These are phyloP conservation scores for Archaeoteleia sp. DNA, from an alignment of 2,888 invertebrate genomes.

Conservation along the genomic window DNA sequence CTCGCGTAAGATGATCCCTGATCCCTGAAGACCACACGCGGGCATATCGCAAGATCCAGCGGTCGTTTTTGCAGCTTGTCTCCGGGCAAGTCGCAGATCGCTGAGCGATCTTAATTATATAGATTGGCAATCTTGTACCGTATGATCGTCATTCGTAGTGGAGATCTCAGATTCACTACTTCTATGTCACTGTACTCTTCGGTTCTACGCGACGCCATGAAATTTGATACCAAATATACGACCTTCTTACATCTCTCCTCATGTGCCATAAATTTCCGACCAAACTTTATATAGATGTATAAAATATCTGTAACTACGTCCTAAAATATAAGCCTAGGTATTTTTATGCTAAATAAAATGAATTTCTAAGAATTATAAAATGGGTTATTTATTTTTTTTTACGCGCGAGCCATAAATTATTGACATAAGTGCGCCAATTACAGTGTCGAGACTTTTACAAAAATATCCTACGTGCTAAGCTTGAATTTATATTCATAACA, in stretches of 20 bases:
- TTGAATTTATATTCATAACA: slow-evolving; percentile 41
- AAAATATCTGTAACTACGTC: neutral
- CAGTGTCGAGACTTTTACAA: neutral
- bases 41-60: slow-evolving; percentile 31
- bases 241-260: slow-evolving; percentile 17
- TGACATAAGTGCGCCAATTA: slow-evolving; percentile 1
- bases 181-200: slow-evolving; percentile 14
- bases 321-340: slow-evolving; percentile 13
- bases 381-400: slow-evolving; percentile 22
- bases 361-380: slow-evolving; percentile 12
- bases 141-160: slow-evolving; percentile 5
- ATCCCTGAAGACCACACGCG: slow-evolving; percentile 46
- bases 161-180: slow-evolving; percentile 20
- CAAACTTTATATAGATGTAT: neutral
- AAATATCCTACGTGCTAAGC: slow-evolving; percentile 10
- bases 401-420: slow-evolving; percentile 34
- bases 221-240: slow-evolving; percentile 18
- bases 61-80: slow-evolving; percentile 33
- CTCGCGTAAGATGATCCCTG: slow-evolving; percentile 41
- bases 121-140: slow-evolving; percentile 30
- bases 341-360: slow-evolving; percentile 1
- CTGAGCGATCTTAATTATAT: slow-evolving; percentile 47
- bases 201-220: slow-evolving; percentile 16
- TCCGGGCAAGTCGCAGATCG: slow-evolving; percentile 31
- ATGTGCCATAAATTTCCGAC: slow-evolving; percentile 2